Base-by-base conservation (phyloP, 2,888 invertebrate species). In the Synergus umbraculus region DNA sequence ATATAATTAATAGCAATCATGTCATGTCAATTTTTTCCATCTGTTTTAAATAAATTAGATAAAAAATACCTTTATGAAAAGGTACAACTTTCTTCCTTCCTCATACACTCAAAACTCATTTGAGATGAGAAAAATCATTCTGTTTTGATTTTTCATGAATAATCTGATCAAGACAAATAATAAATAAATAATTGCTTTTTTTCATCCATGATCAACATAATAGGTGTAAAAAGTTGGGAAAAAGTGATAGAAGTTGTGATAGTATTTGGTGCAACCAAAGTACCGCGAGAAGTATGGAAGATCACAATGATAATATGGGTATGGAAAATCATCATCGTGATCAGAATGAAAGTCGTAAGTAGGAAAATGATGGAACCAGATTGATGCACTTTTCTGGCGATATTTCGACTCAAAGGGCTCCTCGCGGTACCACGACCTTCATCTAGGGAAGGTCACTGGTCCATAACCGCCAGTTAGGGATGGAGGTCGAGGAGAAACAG, bases 361-460 rank as follows among this genome's bases (percentile, higher is more conserved):
- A n/a, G 46, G 37, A 54, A 76, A 43, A 49, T 77, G n/a, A 49
- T 46, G 64, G 46, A 41, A 76, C 44, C 44, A 60, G 67, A 78
- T 46, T n/a, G 54, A 22, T n/a, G 44, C 15, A 76, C 46, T 73
- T 54, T n/a, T 54, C 37, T 54, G 73, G 37, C 41, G 73, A n/a
- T 54, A 54, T 73, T 73, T 73, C n/a, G 73, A 54, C 49, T 49
- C 29, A 49, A 73, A 37, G 7, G 73, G 83, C 76, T 84, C 83
- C 84, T 81, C 89, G 87, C 85, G 88, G 85, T 86, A 85, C 86
- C 85, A 85, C 76, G 49, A 85, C 54, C 80, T 84, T 90, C 89
- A 90, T 85, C 82, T 82, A 4, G 76, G 22, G 77, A 54, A 76
- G n/a, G 77, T 46, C 8, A 49, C n/a, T 54, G 73, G 73, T 5